A percentile compares a stretch with the other conserved stretches of the same genome.
These are phyloP conservation scores for Gymnocephalus cernua DNA, from an alignment of 2,113 vertebrate species.

Conservation along the genomic window DNA sequence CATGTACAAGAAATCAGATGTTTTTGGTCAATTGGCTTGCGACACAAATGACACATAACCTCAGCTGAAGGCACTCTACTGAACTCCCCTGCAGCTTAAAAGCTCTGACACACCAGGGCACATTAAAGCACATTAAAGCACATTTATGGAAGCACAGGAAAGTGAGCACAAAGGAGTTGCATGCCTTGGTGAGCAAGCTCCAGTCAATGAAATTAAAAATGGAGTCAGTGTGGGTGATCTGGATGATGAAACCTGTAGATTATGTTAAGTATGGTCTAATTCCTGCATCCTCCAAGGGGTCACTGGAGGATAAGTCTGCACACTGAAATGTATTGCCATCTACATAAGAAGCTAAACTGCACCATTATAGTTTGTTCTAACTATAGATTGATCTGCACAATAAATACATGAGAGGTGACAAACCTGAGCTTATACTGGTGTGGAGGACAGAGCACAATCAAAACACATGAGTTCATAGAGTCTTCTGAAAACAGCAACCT, in stretches of 20 bases:
- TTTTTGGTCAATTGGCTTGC: neutral
- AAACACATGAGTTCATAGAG: neutral
- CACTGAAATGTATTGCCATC: constrained; percentile 32
- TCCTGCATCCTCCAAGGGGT: neutral
- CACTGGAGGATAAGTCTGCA: constrained; percentile 11
- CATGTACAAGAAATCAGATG: neutral
- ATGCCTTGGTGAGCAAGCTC: neutral
- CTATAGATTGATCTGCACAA: constrained; percentile 24
- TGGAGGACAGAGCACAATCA: constrained; percentile 29
- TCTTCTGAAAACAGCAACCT: neutral
- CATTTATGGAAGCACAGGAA: constrained; percentile 66
- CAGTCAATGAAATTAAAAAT: constrained; percentile 17
- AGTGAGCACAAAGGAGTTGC: constrained; percentile 46
- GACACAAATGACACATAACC: constrained; percentile 5
- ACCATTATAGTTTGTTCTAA: neutral
- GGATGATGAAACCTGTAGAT: neutral
- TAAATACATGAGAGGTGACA: neutral
- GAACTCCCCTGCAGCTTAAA: neutral
- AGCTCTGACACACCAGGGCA: no score
- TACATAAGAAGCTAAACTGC: neutral
- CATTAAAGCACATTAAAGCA: constrained; percentile 55
- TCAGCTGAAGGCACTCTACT: constrained; percentile 20
- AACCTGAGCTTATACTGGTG: constrained; percentile 14
- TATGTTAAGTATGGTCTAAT: constrained; percentile 10
- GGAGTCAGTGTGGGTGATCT: neutral